phyloP scores from a whole-genome alignment of 2,888 invertebrate genomes.

The Hydrotaea cyrtoneurina region DNA sequence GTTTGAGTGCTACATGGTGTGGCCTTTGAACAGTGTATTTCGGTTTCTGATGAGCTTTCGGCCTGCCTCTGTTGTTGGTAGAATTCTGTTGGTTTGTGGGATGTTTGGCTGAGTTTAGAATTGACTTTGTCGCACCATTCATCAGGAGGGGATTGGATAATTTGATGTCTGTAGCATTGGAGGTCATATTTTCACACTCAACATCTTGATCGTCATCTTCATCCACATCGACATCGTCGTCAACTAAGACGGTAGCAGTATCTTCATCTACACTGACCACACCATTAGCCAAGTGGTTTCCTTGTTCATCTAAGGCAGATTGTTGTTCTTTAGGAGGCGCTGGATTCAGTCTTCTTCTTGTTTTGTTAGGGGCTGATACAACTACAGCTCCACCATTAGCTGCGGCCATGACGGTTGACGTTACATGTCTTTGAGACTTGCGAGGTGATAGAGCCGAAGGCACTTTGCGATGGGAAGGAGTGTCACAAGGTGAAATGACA shows the following conservation, averaged over 20 bases:
- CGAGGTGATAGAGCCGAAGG: constrained; percentile 72
- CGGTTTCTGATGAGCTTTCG: constrained; percentile 68
- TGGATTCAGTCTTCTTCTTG: constrained; percentile 77
- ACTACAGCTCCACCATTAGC: constrained; percentile 60
- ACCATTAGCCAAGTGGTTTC: constrained; percentile 22
- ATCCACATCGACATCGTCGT: constrained; percentile 66
- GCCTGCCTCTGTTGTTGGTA: constrained; percentile 71
- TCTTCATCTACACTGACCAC: constrained; percentile 34
- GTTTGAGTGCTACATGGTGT: constrained; percentile 63
- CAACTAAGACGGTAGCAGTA: constrained; percentile 43
- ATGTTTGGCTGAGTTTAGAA: constrained; percentile 73
- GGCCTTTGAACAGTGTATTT: constrained; percentile 64
- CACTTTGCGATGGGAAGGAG: constrained; percentile 58
- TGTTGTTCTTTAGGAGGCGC: constrained; percentile 50
- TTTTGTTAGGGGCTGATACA: constrained; percentile 69
- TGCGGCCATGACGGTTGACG: constrained; percentile 47
- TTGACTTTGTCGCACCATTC: constrained; percentile 50
- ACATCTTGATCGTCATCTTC: constrained; percentile 69
- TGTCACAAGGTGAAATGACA: constrained; percentile 50
- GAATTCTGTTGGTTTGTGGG: constrained; percentile 74
- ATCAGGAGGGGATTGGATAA: constrained; percentile 29
- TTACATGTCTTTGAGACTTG: constrained; percentile 75
- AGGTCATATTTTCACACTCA: constrained; percentile 70
- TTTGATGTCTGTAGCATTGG: constrained; percentile 39
- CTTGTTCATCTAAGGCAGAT: constrained; percentile 49